Base-by-base conservation (phyloP, 2,113 vertebrate genomes). In the Regulus satrapa region DNA sequence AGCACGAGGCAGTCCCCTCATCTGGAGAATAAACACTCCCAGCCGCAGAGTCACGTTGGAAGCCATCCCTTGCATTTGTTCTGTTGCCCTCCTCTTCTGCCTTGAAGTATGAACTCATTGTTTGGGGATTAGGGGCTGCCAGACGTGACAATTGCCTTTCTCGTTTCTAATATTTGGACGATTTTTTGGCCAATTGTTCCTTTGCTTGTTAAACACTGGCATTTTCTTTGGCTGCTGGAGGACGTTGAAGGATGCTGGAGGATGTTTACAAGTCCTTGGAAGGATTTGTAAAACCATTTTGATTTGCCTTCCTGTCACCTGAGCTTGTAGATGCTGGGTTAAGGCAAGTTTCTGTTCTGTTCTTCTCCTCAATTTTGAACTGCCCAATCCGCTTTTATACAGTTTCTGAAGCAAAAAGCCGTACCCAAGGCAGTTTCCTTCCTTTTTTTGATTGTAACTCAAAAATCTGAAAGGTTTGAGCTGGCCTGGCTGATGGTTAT, bases 151-250 rank as follows among this genome's bases (percentile, higher is more conserved):
- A 2, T 17, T 28, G 29, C 21, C 7, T 66, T 92, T 79, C 13
- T 48, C 6, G 5, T 76, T 55, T 69, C 52, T 85, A 24, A 58
- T 89, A 46, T 74, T 69, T 85, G 40, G 45, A 46, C 45, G 49
- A 6, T 67, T 91, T 71, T 45, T 68, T 88, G 40, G 29, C 61
- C 28, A 16, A 41, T 58, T 61, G 67, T 92, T 82, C 85, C 62
- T 89, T 92, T 95, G 49, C 67, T 79, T 41, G 14, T 49, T 92
- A 88, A 93, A 63, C 54, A 72, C 18, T 75, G 62, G 15, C 51
- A 17, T 90, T 79, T 79, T 64, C 66, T 79, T 85, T 69, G 26
- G n/a, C 55, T 81, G 28, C 29, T 3, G 4, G 34, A 69, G n/a
- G 58, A 25, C 31, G 31, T 55, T 78, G 71, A 78, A 87, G 83